Percentiles rank a stretch among this genome's conserved stretches.
These are phyloP conservation scores for Gymnorhina tibicen DNA, from an alignment of 2,113 vertebrate genomes.

Conservation along the genomic window DNA sequence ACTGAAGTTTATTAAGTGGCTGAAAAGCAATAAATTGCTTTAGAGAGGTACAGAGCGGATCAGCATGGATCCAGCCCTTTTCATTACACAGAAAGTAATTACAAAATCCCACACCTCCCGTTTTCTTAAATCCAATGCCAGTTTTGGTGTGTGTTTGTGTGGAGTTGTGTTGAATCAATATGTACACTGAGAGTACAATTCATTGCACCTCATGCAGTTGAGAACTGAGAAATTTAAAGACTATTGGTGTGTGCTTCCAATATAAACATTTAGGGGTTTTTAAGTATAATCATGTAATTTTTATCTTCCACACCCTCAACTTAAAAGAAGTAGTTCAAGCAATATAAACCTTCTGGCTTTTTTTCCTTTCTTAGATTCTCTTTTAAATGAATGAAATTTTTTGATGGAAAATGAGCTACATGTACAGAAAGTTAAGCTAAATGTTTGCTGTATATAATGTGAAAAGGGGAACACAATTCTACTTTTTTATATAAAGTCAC, in stretches of 20 bases:
- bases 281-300: neutral
- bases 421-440: neutral
- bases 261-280: accelerated
- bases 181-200: neutral
- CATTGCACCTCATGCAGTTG: neutral
- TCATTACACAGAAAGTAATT: neutral
- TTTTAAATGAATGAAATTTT: neutral
- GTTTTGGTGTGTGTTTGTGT: neutral
- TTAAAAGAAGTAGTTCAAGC: neutral
- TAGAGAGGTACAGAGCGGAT: neutral
- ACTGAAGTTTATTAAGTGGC: neutral
- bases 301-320: neutral
- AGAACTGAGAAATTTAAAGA: neutral
- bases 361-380: neutral
- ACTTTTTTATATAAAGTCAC: neutral
- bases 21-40: neutral
- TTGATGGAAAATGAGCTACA: neutral
- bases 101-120: neutral
- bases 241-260: neutral
- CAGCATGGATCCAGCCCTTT: neutral
- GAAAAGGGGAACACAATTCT: neutral
- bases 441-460: neutral
- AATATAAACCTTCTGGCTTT: neutral
- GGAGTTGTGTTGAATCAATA: neutral
- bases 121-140: neutral